Conservation (phyloP, 2,113 vertebrate genomes). For the Xyrauchen texanus region DNA sequence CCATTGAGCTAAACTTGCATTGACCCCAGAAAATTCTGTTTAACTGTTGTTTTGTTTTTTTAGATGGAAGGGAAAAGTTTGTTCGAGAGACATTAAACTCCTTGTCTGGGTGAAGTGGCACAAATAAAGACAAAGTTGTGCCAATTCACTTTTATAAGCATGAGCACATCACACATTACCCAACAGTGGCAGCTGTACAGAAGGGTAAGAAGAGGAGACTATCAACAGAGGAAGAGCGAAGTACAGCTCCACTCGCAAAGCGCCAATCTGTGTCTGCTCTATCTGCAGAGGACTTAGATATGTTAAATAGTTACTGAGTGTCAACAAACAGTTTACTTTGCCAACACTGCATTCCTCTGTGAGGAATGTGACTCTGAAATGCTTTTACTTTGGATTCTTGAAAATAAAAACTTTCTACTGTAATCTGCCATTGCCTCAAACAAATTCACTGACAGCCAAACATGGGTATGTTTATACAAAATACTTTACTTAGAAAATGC, state of each 20-base stretch:
- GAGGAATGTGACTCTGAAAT: constrained; percentile 1
- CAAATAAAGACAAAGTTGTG: constrained; percentile 58
- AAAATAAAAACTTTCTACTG: not conserved
- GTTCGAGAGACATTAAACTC: constrained; percentile 65
- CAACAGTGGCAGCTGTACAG: constrained; percentile 52
- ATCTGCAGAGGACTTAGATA: constrained; percentile 81
- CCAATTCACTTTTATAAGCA: constrained; percentile 86
- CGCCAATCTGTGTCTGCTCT: constrained; percentile 74
- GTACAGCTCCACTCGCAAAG: constrained; percentile 69
- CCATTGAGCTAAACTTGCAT: no score
- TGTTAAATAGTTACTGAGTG: constrained; percentile 87
- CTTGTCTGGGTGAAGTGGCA: constrained; percentile 52
- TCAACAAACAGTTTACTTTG: not conserved
- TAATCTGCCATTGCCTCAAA: not conserved
- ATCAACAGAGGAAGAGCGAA: constrained; percentile 61
- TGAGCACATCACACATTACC: constrained; percentile 33
- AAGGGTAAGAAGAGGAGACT: constrained; percentile 76
- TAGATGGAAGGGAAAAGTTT: constrained; percentile 85
- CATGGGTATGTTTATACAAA: no score
- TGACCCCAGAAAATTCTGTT: no score
- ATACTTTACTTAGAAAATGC: no score
- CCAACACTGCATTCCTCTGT: constrained; percentile 9
- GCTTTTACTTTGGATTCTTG: constrained; percentile 1
- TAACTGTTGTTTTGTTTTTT: constrained; percentile 30
- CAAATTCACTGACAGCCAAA: no score